Evolutionary conservation across 2,113 vertebrate species (phyloP).

Genomic region (Phocoena phocoena): DNA sequence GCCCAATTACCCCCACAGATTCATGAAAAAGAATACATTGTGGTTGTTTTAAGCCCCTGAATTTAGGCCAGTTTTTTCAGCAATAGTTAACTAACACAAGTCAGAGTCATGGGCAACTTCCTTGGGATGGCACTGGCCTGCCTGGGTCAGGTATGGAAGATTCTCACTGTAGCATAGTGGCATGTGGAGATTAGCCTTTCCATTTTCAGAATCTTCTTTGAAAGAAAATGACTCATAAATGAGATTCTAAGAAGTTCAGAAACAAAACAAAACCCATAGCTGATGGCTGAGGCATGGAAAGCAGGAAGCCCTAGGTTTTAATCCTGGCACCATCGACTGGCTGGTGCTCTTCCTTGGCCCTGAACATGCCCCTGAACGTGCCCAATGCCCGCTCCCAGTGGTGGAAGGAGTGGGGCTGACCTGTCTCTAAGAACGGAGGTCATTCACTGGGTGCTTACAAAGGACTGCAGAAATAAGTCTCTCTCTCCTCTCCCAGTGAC

Average conservation of each 20-base stretch:
- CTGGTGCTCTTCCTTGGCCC: not conserved
- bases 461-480: not conserved
- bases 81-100: not conserved
- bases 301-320: not conserved
- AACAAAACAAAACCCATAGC: slow-evolving; percentile 50
- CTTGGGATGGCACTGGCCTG: not conserved
- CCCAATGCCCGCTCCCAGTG: not conserved
- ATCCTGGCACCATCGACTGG: not conserved
- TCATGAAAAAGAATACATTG: not conserved
- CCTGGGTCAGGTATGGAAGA: not conserved
- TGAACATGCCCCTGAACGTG: not conserved
- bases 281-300: slow-evolving; percentile 34
- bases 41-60: not conserved
- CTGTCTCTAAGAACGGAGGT: not conserved
- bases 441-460: not conserved
- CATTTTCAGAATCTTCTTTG: slow-evolving; percentile 45
- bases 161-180: not conserved
- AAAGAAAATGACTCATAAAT: slow-evolving; percentile 50
- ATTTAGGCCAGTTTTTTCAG: not conserved
- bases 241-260: slow-evolving; percentile 61
- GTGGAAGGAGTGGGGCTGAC: not conserved
- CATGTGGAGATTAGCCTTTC: not conserved
- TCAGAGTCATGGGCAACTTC: not conserved
- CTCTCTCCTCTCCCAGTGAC: not conserved
- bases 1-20: not conserved